Evolutionary conservation across 2,113 vertebrate species (phyloP).

Genomic region (Helogale parvula): DNA sequence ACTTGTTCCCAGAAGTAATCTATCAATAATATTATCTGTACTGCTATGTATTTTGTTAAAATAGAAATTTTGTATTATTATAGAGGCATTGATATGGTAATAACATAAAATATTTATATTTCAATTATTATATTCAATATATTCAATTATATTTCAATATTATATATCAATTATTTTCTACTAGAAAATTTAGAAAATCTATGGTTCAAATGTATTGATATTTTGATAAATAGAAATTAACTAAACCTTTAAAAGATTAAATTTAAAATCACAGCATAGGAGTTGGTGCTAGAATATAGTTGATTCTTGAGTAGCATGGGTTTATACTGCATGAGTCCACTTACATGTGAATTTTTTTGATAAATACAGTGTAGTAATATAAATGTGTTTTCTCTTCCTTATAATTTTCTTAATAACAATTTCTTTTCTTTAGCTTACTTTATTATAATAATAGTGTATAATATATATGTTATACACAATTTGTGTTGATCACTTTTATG

Average conservation of each 20-base stretch:
- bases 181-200: constrained; percentile 15
- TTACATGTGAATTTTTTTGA: background rate
- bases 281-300: background rate
- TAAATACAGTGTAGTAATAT: background rate
- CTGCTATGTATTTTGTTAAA: background rate
- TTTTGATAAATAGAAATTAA: background rate
- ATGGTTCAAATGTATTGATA: background rate
- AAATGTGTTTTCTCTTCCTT: background rate
- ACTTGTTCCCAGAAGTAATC: background rate
- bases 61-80: background rate
- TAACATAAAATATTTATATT: background rate
- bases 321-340: background rate
- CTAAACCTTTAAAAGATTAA: background rate
- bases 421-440: background rate
- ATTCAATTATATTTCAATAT: background rate
- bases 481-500: background rate
- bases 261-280: background rate
- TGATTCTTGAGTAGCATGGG: background rate
- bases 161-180: background rate
- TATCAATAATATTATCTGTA: background rate
- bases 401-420: background rate
- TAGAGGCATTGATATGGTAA: background rate
- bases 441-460: background rate
- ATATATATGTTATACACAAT: background rate
- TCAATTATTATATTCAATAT: too few species aligned